A percentile compares a stretch with the other conserved stretches of the same genome.
Conservation (phyloP, 37 sponge, comb jelly and placozoan species). For the Spongilla lacustris region DNA sequence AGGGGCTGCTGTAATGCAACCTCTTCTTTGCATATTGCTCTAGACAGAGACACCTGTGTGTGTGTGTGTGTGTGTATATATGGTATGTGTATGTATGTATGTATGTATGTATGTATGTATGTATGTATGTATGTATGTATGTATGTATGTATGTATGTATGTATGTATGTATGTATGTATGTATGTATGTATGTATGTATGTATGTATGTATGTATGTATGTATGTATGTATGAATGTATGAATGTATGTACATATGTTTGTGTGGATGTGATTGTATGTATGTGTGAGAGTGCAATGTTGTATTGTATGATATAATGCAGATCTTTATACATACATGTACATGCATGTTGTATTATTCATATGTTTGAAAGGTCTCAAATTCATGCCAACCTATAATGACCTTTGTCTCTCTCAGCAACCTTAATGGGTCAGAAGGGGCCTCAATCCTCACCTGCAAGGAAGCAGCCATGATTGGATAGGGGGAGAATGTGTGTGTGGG, state of each 20-base stretch:
- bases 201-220: slow-evolving; percentile 26
- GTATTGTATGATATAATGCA: too few relatives aligned
- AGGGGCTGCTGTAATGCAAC: slow-evolving; percentile 28
- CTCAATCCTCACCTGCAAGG: slow-evolving; percentile 29
- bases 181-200: background rate
- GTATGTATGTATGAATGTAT: slow-evolving; percentile 3
- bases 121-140: background rate
- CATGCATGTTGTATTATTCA: too few relatives aligned
- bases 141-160: too few relatives aligned
- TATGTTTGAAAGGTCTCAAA: too few relatives aligned
- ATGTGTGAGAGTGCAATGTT: too few relatives aligned
- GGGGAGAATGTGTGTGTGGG: too few relatives aligned
- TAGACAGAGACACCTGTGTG: too few relatives aligned
- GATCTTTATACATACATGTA: background rate
- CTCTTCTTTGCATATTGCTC: too few relatives aligned
- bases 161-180: too few relatives aligned
- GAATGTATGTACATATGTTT: background rate
- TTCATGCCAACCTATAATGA: background rate
- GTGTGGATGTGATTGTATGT: background rate
- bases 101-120: background rate
- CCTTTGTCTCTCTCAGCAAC: slow-evolving; percentile 53
- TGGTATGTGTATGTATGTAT: too few relatives aligned
- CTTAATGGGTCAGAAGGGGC: slow-evolving; percentile 48
- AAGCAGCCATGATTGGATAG: background rate
- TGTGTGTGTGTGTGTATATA: too few relatives aligned